Percentiles rank a stretch among this genome's conserved stretches.
Evolutionary conservation across 2,888 invertebrate genomes (phyloP).

Genomic region (Galerucella pusilla): DNA sequence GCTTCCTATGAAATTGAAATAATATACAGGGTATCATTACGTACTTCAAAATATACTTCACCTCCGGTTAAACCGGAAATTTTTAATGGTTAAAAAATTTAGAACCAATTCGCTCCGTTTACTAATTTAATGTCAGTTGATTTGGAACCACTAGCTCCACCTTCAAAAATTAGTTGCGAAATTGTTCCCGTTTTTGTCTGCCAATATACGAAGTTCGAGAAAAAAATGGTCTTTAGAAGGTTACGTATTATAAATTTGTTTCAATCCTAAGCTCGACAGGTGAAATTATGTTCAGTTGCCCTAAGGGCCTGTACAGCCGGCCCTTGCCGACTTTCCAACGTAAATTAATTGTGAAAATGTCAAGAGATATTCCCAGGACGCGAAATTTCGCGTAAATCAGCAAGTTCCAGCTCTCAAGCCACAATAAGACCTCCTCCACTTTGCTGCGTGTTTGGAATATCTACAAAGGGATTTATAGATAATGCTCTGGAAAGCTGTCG

Average conservation of each 20-base stretch:
- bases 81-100: too few species aligned
- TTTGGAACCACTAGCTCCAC: too few species aligned
- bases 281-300: conserved; percentile 50
- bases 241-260: conserved; percentile 31
- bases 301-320: conserved; percentile 46
- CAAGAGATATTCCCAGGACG: conserved; percentile 50
- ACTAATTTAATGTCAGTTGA: too few species aligned
- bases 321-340: conserved; percentile 48
- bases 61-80: too few species aligned
- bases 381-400: conserved; percentile 48
- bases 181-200: conserved; percentile 1
- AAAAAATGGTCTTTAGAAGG: background rate
- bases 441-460: conserved; percentile 44
- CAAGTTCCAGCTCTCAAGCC: conserved; percentile 43
- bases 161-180: too few species aligned
- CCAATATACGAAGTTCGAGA: background rate
- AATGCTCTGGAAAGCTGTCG: conserved; percentile 41
- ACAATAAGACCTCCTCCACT: conserved; percentile 40
- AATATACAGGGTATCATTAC: too few species aligned
- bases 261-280: conserved; percentile 41
- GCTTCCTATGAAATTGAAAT: too few species aligned
- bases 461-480: conserved; percentile 47
- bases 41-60: too few species aligned
- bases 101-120: too few species aligned
- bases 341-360: conserved; percentile 55